Conservation (phyloP, 2,113 vertebrate species). For the Hippocampus zosterae region DNA sequence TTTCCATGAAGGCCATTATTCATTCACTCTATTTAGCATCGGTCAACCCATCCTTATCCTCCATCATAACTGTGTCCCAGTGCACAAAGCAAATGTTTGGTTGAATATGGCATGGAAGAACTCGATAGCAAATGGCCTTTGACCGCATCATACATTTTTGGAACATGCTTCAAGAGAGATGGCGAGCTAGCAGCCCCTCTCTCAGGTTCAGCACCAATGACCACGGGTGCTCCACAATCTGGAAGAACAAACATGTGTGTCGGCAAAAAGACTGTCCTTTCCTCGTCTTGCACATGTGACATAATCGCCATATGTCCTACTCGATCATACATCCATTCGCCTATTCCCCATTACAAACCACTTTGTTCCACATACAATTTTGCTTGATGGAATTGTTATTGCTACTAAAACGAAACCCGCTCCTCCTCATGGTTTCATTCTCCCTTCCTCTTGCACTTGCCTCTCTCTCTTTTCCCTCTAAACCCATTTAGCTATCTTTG, state of each 20-base stretch:
- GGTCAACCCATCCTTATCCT: not conserved
- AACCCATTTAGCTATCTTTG: slow-evolving; percentile 31
- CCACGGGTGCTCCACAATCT: not conserved
- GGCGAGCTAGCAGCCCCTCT: too few species aligned
- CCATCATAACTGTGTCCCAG: too few species aligned
- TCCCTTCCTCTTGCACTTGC: slow-evolving; percentile 8
- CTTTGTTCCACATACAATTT: slow-evolving; percentile 67
- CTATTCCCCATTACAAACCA: slow-evolving; percentile 62
- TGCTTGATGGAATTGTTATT: slow-evolving; percentile 65
- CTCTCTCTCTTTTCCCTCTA: slow-evolving; percentile 13
- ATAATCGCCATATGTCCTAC: not conserved
- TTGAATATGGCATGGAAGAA: not conserved
- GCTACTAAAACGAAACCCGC: slow-evolving; percentile 53
- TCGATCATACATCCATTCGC: slow-evolving; percentile 1
- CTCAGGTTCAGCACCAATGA: not conserved
- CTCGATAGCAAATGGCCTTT: not conserved
- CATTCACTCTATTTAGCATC: not conserved
- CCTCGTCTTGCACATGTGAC: not conserved
- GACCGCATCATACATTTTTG: not conserved
- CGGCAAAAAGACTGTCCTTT: not conserved
- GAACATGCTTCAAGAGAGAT: not conserved
- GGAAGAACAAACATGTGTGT: not conserved
- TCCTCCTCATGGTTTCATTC: slow-evolving; percentile 7
- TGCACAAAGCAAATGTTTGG: not conserved
- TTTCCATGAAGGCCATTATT: not conserved